Base-by-base conservation (phyloP, 2,113 vertebrate species). In the Hydropotes inermis region DNA sequence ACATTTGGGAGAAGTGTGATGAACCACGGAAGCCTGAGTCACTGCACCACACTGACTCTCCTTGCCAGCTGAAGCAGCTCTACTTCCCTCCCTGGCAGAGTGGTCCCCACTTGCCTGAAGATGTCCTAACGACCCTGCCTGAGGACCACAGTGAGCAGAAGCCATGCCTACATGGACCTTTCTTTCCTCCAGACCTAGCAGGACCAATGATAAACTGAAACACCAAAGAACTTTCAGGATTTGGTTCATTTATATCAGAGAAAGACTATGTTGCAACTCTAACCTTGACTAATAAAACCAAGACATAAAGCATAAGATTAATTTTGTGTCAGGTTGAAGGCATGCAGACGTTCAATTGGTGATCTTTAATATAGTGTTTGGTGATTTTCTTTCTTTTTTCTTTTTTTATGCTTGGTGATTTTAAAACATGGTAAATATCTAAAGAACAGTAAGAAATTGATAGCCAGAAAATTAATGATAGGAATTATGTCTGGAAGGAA, bases 131-230 rank as follows among this genome's bases (percentile, higher is more conserved):
- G 43, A 36, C 74, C 52, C 25, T 45, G 76, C 55, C n/a, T 5
- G 54, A 60, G 23, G 60, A 43, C 50, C 7, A 1, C 5, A 1
- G 76, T 9, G 78, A 58, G 60, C 2, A 50, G 11, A 60, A 58
- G 43, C 12, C 23, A 23, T 1, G 23, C 12, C 54, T 4, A 3
- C 9, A 15, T 2, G 8, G 0, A 21, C 17, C 36, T 4, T 23
- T 9, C 27, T 43, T 9, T 36, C 28, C 45, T 50, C n/a, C n/a
- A n/a, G 5, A 3, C 2, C n/a, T 36, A 39, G 7, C n/a, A 54
- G 14, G 28, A 45, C 36, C 30, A 6, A 19, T 33, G 12, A 45
- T 36, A 83, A 12, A 9, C 33, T 7, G 27, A n/a, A 70, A 60
- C 14, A 50, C 13, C 64, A 52, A 11, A 5, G 43, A 30, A 30